phyloP scores from a whole-genome alignment of 2,888 invertebrate species.

The Rutpela maculata region DNA sequence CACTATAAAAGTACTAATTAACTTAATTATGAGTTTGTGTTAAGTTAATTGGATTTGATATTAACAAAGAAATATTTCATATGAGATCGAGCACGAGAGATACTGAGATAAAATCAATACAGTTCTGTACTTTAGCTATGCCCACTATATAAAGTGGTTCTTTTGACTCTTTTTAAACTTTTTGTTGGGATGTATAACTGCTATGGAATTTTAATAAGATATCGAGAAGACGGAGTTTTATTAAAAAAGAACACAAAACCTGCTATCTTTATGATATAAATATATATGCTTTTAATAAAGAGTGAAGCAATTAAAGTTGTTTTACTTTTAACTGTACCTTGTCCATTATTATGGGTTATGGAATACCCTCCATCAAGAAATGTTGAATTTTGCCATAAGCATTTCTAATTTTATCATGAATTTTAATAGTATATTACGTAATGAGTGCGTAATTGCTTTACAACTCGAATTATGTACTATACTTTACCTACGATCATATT shows the following conservation, averaged over 20 bases:
- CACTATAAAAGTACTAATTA: constrained; percentile 30
- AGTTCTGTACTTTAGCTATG: constrained; percentile 19
- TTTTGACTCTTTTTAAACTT: constrained; percentile 7
- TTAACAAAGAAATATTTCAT: constrained; percentile 23
- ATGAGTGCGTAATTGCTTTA: too few species aligned
- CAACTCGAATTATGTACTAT: too few species aligned
- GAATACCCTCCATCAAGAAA: too few species aligned
- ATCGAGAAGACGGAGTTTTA: constrained; percentile 1
- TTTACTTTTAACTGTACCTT: neutral
- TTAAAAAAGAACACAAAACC: neutral
- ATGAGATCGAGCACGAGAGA: constrained; percentile 28
- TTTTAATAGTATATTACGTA: too few species aligned
- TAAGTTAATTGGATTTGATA: constrained; percentile 35
- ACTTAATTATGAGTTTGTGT: constrained; percentile 30
- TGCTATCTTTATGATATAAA: neutral
- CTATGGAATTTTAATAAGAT: constrained; percentile 39
- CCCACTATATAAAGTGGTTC: constrained; percentile 9
- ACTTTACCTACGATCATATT: too few species aligned
- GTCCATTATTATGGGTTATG: too few species aligned
- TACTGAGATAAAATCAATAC: constrained; percentile 25
- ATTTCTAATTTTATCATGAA: too few species aligned
- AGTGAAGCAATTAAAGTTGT: neutral
- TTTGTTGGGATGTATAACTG: constrained; percentile 8
- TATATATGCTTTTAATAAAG: neutral
- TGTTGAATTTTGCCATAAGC: too few species aligned